Base-by-base conservation (phyloP, 2,113 vertebrate genomes). In the Dipodomys spectabilis region DNA sequence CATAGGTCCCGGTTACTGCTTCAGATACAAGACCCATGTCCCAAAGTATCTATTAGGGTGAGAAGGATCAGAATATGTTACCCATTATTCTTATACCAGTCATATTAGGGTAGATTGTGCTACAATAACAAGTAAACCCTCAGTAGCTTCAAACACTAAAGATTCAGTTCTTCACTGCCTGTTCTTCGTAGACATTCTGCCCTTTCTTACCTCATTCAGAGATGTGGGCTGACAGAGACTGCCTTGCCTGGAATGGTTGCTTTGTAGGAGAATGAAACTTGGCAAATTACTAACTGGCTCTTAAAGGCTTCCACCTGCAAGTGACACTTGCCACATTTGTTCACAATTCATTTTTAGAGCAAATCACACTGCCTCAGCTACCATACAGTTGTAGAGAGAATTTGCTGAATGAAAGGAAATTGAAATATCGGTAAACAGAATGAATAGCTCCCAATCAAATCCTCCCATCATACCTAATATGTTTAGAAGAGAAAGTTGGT, bases 351-450 rank as follows among this genome's bases (percentile, higher is more conserved):
- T 88, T 92, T 84, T 65, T 49, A 82, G 75, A 74, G 44, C 60
- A 92, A 82, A 75, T 65, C 5, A 39, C 15, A 85, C 15, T 2
- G 35, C 65, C 39, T 79, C 25, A 65, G 20, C n/a, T 90, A 84
- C 82, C 69, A 67, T 83, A 72, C 5, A 80, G 53, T 27, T 45
- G 16, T n/a, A 0, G 74, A 49, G 20, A 28, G 7, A 27, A 91
- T 87, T 82, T 89, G 45, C 68, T 72, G 39, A 89, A 92, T 83
- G 35, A 92, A 88, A 85, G 82, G 69, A 87, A 81, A 71, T 16
- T 62, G 69, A 95, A 91, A 85, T 49, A 73, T 64, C 86, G 44
- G 45, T 69, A 83, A 92, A 81, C 19, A 86, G 20, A 32, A 49
- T 75, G 62, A 68, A 64, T 22, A 30, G 18, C 35, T 73, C 45